Base-by-base conservation (phyloP, 2,888 invertebrate species). In the Amorpha juglandis region DNA sequence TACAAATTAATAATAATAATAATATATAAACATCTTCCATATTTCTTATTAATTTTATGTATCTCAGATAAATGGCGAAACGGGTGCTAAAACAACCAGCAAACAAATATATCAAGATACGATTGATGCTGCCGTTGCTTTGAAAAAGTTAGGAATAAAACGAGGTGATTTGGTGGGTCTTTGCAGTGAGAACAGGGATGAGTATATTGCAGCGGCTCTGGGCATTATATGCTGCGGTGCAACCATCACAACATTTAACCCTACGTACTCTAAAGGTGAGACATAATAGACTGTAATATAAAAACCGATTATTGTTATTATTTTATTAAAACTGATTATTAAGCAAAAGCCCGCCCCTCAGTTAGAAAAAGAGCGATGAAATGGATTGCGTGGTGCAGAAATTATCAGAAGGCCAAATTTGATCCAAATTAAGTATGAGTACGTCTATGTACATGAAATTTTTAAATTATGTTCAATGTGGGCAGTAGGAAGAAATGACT, bases 101-200 rank as follows among this genome's bases (percentile, higher is more conserved):
- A 81, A 78, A 51, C 77, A 93, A 67, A 84, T 95, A 67, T 76
- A 95, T 11, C 90, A 93, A 69, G 83, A 87, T 47, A 91, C 93
- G 21, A 90, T 92, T 1, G 87, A 90, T 72, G 74, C 95, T 19
- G 94, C 95, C 0, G 83, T 90, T 65, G 94, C 92, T 72, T 80
- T 95, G 16, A 81, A 78, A 72, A 83, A 81, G 21, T 69, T 89
- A 45, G 94, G 94, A 7, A 77, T 95, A 33, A 83, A 78, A 68
- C 78, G 87, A 0, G 94, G 94, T 0, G 95, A 95, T 68, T 85
- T 91, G 48, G 84, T 95, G 62, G 94, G 94, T 0, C 81, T 95
- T 65, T 95, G 94, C 74, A 94, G 95, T 69, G 95, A 95, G 77
- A 95, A 95, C 78, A 86, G 94, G 69, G 75, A 94, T n/a, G 94